Base-by-base conservation (phyloP, 37 sponge, comb jelly and placozoan species). In the Haliclona indistincta region DNA sequence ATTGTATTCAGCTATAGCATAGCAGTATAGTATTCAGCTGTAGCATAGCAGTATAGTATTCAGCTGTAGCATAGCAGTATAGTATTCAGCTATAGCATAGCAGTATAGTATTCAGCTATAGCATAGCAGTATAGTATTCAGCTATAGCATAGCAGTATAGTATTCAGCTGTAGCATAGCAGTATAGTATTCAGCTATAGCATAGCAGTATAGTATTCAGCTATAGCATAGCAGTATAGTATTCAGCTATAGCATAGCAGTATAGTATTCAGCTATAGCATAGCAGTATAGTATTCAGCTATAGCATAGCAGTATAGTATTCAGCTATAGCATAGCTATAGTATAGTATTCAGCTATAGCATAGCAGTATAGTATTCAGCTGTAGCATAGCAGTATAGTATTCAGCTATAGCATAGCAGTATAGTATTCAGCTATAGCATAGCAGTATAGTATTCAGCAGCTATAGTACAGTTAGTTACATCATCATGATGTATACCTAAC, bases 401-500 rank as follows among this genome's bases (percentile, higher is more conserved):
- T n/a, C n/a, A n/a, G n/a, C n/a, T n/a, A n/a, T n/a, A 47, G 8
- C 8, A 47, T 13, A 47, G 49, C 8, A 47, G 49, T 47, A 47
- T 47, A 47, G 13, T 17, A 47, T 17, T 47, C 13, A 47, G 13
- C 13, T 47, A 17, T 47, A 13, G 13, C 49, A 47, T 47, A 13
- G 49, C 13, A 13, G 13, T n/a, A n/a, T n/a, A n/a, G n/a, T n/a
- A n/a, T 10, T 47, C 10, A 15, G 51, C 15, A 15, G 51, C 15
- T 17, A 17, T 10, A 47, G 51, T 47, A 15, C 15, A 15, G 10
- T 25, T 26, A 20, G 7, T 7, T 58, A 58, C 60, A 58, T 58
- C 26, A 47, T 54, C 26, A 67, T 52, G 0, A 54, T 54, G 1
- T 51, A 41, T 56, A 74, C 94, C 85, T 73, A n/a, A n/a, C 83